Evolutionary conservation across 2,888 invertebrate species (phyloP), one percentile per base, ranked within the genome.

Genomic region (Chloroclysta siterata): DNA sequence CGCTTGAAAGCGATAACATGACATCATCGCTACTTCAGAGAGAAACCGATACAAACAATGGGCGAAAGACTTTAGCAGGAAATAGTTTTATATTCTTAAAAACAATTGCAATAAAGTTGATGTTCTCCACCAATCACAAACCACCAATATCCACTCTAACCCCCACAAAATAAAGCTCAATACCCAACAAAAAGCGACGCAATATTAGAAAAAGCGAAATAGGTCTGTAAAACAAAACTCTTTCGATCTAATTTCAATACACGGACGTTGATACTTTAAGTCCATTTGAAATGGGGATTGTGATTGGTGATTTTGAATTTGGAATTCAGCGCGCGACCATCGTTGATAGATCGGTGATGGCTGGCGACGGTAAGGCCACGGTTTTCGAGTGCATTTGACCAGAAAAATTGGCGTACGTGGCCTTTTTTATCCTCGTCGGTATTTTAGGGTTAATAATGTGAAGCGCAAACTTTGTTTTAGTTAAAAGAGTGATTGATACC

Each of bases 281-380:
- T 71, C 88, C 76, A 71, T 90, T 88, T 80, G 83, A 78, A 83
- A 81, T 80, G 80, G 79, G 76, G 73, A 65, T 66, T 69, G 80
- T 82, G 81, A 90, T 89, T 90, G 91, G 90, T 83, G 83, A 87
- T 89, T 87, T 85, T 81, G 79, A 82, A 89, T 88, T 91, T 89
- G 78, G 81, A 82, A 91, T 92, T 92, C 92, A 76, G 81, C 82
- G 76, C 89, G 89, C 90, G 88, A 83, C 74, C 76, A 62, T 68
- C 74, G 81, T 83, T 91, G 91, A 92, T 91, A 88, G 90, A 91
- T 91, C 88, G 88, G 80, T 83, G 85, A 90, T 85, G 60, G 66
- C 51, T 46, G 50, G 52, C 63, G 68, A 64, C 69, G 62, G 33
- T 47, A 54, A 66, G 60, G 66, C 65, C 60, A 63, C 55, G 64